Evolutionary conservation across 2,113 vertebrate species (phyloP), one percentile per base, ranked within the genome.

Genomic region (Eira barbara): DNA sequence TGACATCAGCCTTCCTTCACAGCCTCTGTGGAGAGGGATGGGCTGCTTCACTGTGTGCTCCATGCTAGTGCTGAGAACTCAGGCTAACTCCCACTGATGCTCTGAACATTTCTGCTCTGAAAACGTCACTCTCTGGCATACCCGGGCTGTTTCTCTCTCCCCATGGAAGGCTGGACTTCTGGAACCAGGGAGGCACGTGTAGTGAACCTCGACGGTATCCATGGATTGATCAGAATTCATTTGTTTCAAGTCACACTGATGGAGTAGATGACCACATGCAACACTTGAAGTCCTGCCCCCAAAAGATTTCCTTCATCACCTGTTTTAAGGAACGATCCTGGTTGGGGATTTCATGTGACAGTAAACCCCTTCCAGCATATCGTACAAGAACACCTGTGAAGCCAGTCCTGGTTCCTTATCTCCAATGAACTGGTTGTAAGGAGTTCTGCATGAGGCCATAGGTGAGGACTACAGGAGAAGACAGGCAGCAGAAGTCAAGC

Each of bases 111-210:
- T 95, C 82, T 49, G 47, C 42, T 87, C 45, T 63, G 45, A 6
- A 74, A 96, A 6, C 6, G 13, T 67, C 59, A 42, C n/a, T 55
- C 4, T 55, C 73, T 71, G 23, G 73, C 13, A 15, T 42, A 18
- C 13, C 42, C 12, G 29, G 12, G 6, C 34, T 25, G 6, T 29
- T 90, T 80, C 29, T 34, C 1, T 31, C n/a, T 94, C 52, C 31
- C 7, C 45, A 27, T 45, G 82, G 45, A 34, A 74, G 42, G 18
- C 45, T 21, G 42, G 23, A 76, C 45, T 84, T 45, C 25, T 2
- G 1, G 29, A 5, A 21, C 27, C 15, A 5, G 3, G 2, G 12
- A 57, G 39, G 25, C 1, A 27, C 5, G 4, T 27, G 34, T 34
- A 39, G 69, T 11, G 63, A 67, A 47, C 47, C 57, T 57, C 52